These are phyloP conservation scores for Oryzias melastigma DNA, from an alignment of 2,113 vertebrate species.

Conservation along the genomic window DNA sequence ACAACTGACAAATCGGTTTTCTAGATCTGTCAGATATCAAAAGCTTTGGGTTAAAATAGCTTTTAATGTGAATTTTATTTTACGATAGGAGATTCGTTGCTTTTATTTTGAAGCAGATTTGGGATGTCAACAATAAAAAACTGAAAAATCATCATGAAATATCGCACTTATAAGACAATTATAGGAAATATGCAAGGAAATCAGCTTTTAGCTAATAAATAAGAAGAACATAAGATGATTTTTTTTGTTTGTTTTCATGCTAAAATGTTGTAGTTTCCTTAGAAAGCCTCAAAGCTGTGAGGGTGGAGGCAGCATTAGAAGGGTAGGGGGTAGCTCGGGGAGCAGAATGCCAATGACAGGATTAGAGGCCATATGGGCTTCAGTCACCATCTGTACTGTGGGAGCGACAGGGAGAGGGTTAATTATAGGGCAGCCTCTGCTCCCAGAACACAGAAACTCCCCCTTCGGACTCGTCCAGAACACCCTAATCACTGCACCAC, in stretches of 20 bases:
- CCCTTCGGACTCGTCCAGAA: constrained; percentile 62
- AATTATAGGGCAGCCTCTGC: constrained; percentile 81
- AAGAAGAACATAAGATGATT: too few relatives aligned
- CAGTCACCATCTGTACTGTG: constrained; percentile 82
- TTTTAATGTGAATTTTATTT: background rate
- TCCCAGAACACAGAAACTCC: constrained; percentile 69
- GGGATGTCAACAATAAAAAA: background rate
- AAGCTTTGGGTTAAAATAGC: background rate
- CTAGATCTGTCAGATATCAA: too few relatives aligned
- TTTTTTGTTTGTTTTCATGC: constrained; percentile 2
- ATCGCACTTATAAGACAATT: background rate
- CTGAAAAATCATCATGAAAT: background rate
- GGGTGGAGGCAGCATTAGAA: constrained; percentile 38
- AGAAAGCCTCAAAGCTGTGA: constrained; percentile 45
- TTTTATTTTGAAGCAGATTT: background rate
- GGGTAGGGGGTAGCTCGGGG: constrained; percentile 65
- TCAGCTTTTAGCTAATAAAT: too few relatives aligned
- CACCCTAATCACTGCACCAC: constrained; percentile 73
- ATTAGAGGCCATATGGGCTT: constrained; percentile 84
- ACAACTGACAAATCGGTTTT: constrained; percentile 50
- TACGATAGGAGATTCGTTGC: background rate
- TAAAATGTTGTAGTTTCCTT: constrained; percentile 34
- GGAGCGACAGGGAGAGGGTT: constrained; percentile 81
- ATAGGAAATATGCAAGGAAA: background rate
- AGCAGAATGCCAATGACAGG: constrained; percentile 82